These are phyloP conservation scores for Siderastrea radians DNA, from an alignment of 92 coral and sea anemone genomes.

Conservation along the genomic window DNA sequence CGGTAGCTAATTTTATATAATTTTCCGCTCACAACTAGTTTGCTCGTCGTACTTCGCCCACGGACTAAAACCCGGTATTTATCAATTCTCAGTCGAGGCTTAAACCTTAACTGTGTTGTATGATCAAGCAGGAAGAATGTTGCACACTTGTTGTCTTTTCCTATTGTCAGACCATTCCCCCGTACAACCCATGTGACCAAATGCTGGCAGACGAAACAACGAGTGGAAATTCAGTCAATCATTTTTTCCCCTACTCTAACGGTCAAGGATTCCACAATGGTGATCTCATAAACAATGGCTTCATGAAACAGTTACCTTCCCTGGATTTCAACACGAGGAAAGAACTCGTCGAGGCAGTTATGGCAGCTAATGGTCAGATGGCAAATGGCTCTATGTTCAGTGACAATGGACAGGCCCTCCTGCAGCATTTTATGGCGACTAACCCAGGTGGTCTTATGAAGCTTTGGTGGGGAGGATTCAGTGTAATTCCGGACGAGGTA, in stretches of 20 bases:
- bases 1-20: no score
- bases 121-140: no score
- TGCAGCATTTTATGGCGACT: conserved; percentile 30
- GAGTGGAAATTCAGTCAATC: conserved; percentile 4
- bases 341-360: conserved; percentile 13
- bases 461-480: conserved; percentile 17
- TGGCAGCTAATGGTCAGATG: conserved; percentile 4
- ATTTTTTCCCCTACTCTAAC: conserved; percentile 3
- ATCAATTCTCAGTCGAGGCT: no score
- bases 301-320: not conserved
- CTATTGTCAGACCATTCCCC: conserved; percentile 24
- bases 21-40: no score
- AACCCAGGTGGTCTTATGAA: conserved; percentile 21
- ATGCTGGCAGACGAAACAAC: conserved; percentile 24
- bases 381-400: conserved; percentile 1
- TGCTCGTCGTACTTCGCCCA: no score
- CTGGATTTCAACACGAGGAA: conserved; percentile 4
- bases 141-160: not conserved
- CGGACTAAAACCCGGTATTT: no score
- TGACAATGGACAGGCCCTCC: conserved; percentile 7
- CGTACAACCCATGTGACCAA: conserved; percentile 10
- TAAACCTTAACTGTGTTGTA: no score
- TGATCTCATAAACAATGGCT: conserved; percentile 1
- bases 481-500: conserved; percentile 28
- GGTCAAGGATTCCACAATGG: conserved; percentile 3